Evolutionary conservation across 92 coral and sea anemone species (phyloP), one percentile per base, ranked within the genome.

Genomic region (Virgularia gustaviana): DNA sequence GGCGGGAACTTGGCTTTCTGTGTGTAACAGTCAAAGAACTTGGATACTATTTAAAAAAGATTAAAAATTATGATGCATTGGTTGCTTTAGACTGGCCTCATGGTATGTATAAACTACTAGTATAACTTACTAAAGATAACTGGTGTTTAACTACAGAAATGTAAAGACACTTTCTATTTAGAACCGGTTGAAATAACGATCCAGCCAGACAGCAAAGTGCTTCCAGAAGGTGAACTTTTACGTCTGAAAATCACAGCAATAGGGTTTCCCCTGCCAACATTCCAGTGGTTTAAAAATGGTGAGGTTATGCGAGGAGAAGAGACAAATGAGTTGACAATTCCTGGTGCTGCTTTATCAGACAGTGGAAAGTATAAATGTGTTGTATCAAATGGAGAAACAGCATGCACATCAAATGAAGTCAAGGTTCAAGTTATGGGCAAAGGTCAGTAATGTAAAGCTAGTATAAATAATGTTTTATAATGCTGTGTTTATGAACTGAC

Each of bases 201-300:
- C 52, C 98, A 92, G 38, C 98, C 98, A 10, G 77, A 63, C 53
- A 84, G 92, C 0, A 71, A 53, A 71, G 84, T 85, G 22, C 81
- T 87, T 5, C 85, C 70, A 52, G 90, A 72, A 52, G 96, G 96
- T 4, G 68, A 63, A n/a, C 54, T 39, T 36, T 72, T 84, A 4
- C 79, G 72, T 19, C 63, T 92, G 7, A 66, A 52, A 4, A 83
- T 90, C 62, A 83, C 52, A 32, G 98, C 96, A 16, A 63, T 38
- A 63, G 98, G 98, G 7, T 85, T 78, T 55, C 97, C 98, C 1
- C 70, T 87, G 8, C 98, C 98, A 25, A 70, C 51, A 23, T 89
- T 70, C 60, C 83, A 84, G 66, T 92, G 98, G 98, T 71, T 82
- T 20, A 89, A 80, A 70, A 79, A 92, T 57, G 88, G 89, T 39